Percentiles rank a stretch among this genome's conserved stretches.
phyloP scores from a whole-genome alignment of 2,888 invertebrate genomes.

The Epirrhoe tristata region DNA sequence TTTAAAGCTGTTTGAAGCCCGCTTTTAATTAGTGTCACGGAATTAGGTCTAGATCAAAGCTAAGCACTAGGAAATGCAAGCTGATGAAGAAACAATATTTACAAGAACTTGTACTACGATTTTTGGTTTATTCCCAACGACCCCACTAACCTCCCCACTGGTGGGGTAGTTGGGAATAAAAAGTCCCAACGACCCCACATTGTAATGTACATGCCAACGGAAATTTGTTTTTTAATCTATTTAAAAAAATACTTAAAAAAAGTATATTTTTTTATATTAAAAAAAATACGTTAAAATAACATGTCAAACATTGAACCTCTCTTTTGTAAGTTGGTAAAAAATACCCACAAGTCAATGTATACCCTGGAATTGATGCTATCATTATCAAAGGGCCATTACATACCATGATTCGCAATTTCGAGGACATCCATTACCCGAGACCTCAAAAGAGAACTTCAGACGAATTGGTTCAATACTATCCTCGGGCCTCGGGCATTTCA shows the following conservation, averaged over 20 bases:
- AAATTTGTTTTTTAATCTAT: no score
- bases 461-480: constrained; percentile 22
- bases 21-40: constrained; percentile 30
- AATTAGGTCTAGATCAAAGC: constrained; percentile 24
- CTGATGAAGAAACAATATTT: no score
- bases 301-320: neutral
- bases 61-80: neutral
- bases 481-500: constrained; percentile 4
- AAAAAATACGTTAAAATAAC: no score
- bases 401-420: constrained; percentile 11
- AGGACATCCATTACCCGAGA: constrained; percentile 10
- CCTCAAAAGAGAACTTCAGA: constrained; percentile 17
- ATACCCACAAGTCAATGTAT: neutral
- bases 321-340: neutral
- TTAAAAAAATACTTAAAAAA: no score
- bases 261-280: no score
- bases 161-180: no score
- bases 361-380: neutral
- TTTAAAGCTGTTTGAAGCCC: constrained; percentile 26
- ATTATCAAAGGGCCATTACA: constrained; percentile 4
- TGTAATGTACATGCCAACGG: no score
- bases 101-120: no score
- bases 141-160: no score
- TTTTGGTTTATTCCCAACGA: no score
- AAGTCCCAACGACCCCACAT: no score